Conservation (phyloP, 2,113 vertebrate species). For the Lates calcarifer region DNA sequence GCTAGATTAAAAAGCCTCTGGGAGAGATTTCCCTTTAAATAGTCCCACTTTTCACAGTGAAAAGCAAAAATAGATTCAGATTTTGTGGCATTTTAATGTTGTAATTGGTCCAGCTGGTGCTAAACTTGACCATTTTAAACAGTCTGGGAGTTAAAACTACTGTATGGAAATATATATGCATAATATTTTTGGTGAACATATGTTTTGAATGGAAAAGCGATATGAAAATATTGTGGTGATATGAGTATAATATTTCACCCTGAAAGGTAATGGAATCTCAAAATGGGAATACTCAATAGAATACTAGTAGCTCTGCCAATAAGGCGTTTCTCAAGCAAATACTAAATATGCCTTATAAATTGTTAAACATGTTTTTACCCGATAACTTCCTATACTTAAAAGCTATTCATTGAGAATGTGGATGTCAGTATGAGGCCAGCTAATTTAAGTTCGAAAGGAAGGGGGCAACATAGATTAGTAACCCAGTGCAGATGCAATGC, state of each 20-base stretch:
- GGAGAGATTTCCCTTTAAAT: not conserved
- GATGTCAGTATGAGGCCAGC: not conserved
- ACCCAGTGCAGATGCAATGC: slow-evolving; percentile 37
- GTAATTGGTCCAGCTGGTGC: not conserved
- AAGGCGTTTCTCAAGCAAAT: not conserved
- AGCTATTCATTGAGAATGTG: not conserved
- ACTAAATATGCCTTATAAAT: not conserved
- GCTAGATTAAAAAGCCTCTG: not conserved
- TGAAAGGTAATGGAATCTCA: not conserved
- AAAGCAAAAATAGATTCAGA: not conserved
- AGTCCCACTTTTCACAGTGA: not conserved
- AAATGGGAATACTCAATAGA: not conserved
- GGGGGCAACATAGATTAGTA: slow-evolving; percentile 28
- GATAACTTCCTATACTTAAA: not conserved
- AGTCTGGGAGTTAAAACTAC: not conserved
- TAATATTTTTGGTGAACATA: not conserved
- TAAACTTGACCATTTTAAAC: not conserved
- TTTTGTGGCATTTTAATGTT: not conserved
- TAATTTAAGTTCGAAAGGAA: not conserved
- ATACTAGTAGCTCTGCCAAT: not conserved
- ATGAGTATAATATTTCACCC: not conserved
- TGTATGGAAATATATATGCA: not conserved
- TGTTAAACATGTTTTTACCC: not conserved
- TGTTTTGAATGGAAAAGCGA: not conserved
- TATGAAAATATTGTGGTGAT: not conserved